Conservation (phyloP, 2,888 invertebrate species). For the Eupithecia pulchellata region DNA sequence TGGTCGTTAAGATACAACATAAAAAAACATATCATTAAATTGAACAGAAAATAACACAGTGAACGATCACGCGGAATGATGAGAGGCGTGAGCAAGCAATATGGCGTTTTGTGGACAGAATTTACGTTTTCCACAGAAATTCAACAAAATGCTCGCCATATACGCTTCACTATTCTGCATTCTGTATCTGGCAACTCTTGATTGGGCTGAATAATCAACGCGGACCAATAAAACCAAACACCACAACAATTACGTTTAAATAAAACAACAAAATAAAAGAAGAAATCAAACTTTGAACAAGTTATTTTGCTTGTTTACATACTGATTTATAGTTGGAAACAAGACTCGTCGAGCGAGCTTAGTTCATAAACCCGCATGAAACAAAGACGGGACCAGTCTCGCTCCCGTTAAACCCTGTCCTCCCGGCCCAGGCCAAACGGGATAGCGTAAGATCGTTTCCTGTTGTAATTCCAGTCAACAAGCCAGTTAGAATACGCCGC, state of each 20-base stretch:
- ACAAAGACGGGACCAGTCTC: conserved; percentile 47
- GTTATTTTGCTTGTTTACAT: conserved; percentile 36
- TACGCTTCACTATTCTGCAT: not conserved
- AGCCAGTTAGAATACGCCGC: conserved; percentile 54
- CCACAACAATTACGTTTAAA: conserved; percentile 1
- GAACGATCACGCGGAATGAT: not conserved
- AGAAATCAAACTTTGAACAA: conserved; percentile 26
- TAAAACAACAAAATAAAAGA: conserved; percentile 22
- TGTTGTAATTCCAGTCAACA: conserved; percentile 60
- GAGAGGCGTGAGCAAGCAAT: not conserved
- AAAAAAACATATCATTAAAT: not conserved
- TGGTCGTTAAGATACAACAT: not conserved
- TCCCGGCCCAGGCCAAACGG: conserved; percentile 35
- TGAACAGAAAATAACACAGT: not conserved
- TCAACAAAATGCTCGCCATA: not conserved
- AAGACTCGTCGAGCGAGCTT: conserved; percentile 43
- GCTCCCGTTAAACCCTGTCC: conserved; percentile 55
- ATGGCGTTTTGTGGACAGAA: not conserved
- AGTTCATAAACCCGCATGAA: conserved; percentile 47
- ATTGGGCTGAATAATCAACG: conserved; percentile 55
- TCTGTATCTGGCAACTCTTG: conserved; percentile 36
- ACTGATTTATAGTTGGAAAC: conserved; percentile 44
- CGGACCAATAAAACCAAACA: conserved; percentile 47
- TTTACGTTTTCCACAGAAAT: not conserved
- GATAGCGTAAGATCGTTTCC: conserved; percentile 54